A percentile compares a stretch with the other conserved stretches of the same genome.
phyloP scores from a whole-genome alignment of 2,888 invertebrate species.

The Spatulosminthurus flaviceps region DNA sequence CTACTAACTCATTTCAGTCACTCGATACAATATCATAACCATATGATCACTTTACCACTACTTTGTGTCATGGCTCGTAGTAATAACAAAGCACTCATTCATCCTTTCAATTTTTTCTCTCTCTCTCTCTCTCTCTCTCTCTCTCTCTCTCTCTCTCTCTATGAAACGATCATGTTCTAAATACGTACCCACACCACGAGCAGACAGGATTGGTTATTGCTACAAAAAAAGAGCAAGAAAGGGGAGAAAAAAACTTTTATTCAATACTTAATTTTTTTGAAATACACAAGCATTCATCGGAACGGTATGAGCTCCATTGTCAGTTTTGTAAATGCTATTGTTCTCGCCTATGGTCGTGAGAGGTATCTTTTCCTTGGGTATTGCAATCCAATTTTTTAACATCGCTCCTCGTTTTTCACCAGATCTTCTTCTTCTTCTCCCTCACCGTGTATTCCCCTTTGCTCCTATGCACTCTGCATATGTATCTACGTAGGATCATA shows the following conservation, averaged over 20 bases:
- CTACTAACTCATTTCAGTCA: not conserved
- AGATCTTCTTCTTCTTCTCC: not conserved
- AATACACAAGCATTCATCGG: constrained; percentile 2
- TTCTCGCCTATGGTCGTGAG: constrained; percentile 42
- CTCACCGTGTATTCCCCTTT: not conserved
- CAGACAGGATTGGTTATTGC: not conserved
- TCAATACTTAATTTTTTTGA: constrained; percentile 37
- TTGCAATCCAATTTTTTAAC: constrained; percentile 36
- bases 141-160: too few relatives aligned
- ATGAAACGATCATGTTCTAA: constrained; percentile 9
- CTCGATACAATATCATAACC: constrained; percentile 14
- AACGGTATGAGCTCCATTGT: constrained; percentile 41
- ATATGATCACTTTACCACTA: not conserved
- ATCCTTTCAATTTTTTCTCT: not conserved
- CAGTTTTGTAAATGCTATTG: constrained; percentile 40
- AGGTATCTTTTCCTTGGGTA: constrained; percentile 8
- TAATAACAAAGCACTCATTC: not conserved
- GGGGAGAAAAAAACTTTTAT: constrained; percentile 19
- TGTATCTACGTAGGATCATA: too few relatives aligned
- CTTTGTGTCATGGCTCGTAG: not conserved
- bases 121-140: too few relatives aligned
- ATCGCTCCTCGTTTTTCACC: constrained; percentile 11
- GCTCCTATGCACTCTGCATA: too few relatives aligned
- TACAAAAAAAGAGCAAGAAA: constrained; percentile 15
- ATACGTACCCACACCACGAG: not conserved